Evolutionary conservation across 2,797 vertebrate species (phyloP), one percentile per base, ranked within the genome.

Genomic region (Pelochelys cantorii): DNA sequence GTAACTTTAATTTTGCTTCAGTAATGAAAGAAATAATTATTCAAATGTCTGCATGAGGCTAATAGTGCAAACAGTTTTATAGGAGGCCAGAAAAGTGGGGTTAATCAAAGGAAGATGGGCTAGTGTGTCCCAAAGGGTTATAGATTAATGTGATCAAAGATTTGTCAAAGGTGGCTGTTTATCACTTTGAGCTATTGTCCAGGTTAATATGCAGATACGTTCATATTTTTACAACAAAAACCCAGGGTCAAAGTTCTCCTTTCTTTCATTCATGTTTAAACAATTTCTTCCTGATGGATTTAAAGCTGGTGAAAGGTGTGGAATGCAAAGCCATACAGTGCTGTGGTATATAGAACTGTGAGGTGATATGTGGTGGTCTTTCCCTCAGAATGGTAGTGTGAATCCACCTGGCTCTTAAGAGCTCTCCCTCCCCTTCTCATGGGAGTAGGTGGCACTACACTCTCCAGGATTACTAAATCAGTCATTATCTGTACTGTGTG

Each of bases 261-360:
- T 88, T 87, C 88, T 93, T 94, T 90, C 90, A 48, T 84, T 95
- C 59, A 4, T 20, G 77, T 91, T 96, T 14, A 68, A 79, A 37
- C 82, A 54, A 54, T 92, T 94, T 93, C 62, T 71, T 89, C 57
- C 83, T 75, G 54, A 48, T 15, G 77, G 90, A 86, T 92, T 92
- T 81, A 48, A 54, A 86, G 53, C 71, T 1, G 52, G 82, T 94
- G 91, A 90, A 93, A 89, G 86, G 84, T 0, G 0, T 92, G 96
- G 95, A 90, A 95, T 93, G 83, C 79, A 84, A 25, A 89, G 83
- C 83, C 84, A 90, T 23, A 2, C 60, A 10, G 65, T 54, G 85
- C 79, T 83, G 25, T 2, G 31, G 37, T 79, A 57, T 79, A 57
- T 81, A 10, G 85, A 84, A 74, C 71, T 5, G 84, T 55, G 65